Evolutionary conservation across 1,140 invertebrate genomes (phyloP).

Genomic region (Dreissena polymorpha): DNA sequence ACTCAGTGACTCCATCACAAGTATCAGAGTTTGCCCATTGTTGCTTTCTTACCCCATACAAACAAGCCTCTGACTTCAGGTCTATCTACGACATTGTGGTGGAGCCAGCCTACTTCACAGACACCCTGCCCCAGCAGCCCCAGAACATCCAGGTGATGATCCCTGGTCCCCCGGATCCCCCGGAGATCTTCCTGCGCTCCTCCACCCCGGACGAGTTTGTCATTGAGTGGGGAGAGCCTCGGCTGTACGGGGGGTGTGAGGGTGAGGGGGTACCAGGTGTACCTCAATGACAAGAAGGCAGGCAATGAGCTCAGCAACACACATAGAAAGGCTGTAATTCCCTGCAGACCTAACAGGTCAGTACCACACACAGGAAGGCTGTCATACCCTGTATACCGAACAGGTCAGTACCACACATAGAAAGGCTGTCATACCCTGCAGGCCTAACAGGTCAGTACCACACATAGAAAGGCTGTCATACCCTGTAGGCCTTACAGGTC

Average conservation of each 20-base stretch:
- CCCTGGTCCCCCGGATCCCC: constrained; percentile 77
- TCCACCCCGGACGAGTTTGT: constrained; percentile 75
- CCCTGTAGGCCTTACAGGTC: constrained; percentile 77
- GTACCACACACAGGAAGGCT: constrained; percentile 75
- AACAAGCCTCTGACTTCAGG: constrained; percentile 56
- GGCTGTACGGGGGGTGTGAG: constrained; percentile 74
- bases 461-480: constrained; percentile 77
- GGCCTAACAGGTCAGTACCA: constrained; percentile 74
- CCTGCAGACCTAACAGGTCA: constrained; percentile 77
- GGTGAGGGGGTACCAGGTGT: constrained; percentile 78
- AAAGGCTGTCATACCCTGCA: constrained; percentile 78
- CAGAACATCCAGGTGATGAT: constrained; percentile 76
- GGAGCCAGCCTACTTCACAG: constrained; percentile 72
- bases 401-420: constrained; percentile 73
- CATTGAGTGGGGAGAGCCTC: constrained; percentile 79
- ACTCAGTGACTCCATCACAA: too few relatives aligned
- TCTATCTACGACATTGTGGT: constrained; percentile 74
- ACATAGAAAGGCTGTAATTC: constrained; percentile 78
- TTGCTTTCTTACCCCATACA: too few relatives aligned
- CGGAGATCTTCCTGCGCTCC: constrained; percentile 76
- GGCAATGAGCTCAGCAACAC: constrained; percentile 75
- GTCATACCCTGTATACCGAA: constrained; percentile 78
- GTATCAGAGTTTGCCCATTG: too few relatives aligned
- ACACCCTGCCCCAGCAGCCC: constrained; percentile 64
- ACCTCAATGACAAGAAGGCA: constrained; percentile 78